Evolutionary conservation across 92 coral and sea anemone genomes (phyloP), one percentile per base, ranked within the genome.

Genomic region (Phymanthus crucifer): DNA sequence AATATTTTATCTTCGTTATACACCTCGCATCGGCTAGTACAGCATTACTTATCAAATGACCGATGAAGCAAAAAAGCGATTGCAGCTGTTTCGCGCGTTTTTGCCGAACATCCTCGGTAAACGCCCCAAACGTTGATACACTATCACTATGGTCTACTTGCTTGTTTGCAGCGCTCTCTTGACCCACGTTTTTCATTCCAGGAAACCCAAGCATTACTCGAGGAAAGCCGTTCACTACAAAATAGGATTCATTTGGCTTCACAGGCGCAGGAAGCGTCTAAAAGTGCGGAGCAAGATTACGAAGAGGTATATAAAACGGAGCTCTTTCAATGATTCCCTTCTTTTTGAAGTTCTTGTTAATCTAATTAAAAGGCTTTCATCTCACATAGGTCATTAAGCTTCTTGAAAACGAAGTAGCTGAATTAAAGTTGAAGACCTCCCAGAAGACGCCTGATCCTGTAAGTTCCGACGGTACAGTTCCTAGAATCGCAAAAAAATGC

Each of bases 241-340:
- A 89, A 93, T 86, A 92, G 93, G 67, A 92, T 96, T 43, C 90
- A 91, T 73, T 73, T 96, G 56, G 98, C 95, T n/a, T 93, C 94
- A 13, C 91, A 96, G 88, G 99, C 99, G 38, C 97, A 91, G 78
- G 86, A 88, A 64, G 99, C 94, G 0, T 97, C 99, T 0, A 80
- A 88, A 46, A 88, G 75, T 66, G 88, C 86, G 64, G 99, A 96
- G 72, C 92, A 93, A 34, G 99, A 96, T 40, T 96, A 96, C 52
- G 96, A 88, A 36, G 98, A 96, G 91, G 98, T 93, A 35, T 13
- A 34, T 18, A 5, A 21, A 70, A 72, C 78, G 79, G 46, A n/a
- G 74, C 70, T 11, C 75, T 57, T 58, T 18, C 27, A 69, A 45
- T 70, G 81, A 21, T 54, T 21, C 21, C n/a, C 27, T 21, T 54